Percentiles rank a stretch among this genome's conserved stretches.
These are phyloP conservation scores for Volucella zonaria DNA, from an alignment of 2,888 invertebrate species.

Conservation along the genomic window DNA sequence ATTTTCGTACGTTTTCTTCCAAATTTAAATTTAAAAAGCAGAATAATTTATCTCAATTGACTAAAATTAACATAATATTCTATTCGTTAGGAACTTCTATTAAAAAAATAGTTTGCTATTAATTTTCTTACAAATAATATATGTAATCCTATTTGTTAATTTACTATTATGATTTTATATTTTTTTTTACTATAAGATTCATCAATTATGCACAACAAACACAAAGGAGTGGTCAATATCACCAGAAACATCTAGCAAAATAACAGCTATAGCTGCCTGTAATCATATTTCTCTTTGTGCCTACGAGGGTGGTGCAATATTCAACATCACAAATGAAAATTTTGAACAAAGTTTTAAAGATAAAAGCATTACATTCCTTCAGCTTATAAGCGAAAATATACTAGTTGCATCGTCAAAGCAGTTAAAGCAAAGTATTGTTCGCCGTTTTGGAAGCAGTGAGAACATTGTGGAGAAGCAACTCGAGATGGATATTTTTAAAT, in stretches of 20 bases:
- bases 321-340: constrained; percentile 75
- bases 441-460: constrained; percentile 18
- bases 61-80: too few relatives aligned
- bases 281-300: constrained; percentile 77
- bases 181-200: constrained; percentile 75
- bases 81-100: too few relatives aligned
- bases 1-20: too few relatives aligned
- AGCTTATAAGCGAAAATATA: constrained; percentile 76
- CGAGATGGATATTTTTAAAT: constrained; percentile 69
- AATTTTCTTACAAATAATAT: background rate
- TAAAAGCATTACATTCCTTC: constrained; percentile 77
- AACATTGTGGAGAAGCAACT: constrained; percentile 44
- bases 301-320: constrained; percentile 78
- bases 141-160: background rate
- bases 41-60: too few relatives aligned
- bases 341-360: constrained; percentile 60
- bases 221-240: constrained; percentile 78
- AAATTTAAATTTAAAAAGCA: too few relatives aligned
- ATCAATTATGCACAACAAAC: constrained; percentile 77
- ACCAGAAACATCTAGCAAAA: constrained; percentile 68
- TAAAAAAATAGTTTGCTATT: background rate
- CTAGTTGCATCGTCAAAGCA: constrained; percentile 77
- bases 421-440: constrained; percentile 54
- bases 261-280: constrained; percentile 77
- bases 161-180: constrained; percentile 12